Evolutionary conservation across 2,797 vertebrate genomes (phyloP).

Genomic region (Chromis chromis): DNA sequence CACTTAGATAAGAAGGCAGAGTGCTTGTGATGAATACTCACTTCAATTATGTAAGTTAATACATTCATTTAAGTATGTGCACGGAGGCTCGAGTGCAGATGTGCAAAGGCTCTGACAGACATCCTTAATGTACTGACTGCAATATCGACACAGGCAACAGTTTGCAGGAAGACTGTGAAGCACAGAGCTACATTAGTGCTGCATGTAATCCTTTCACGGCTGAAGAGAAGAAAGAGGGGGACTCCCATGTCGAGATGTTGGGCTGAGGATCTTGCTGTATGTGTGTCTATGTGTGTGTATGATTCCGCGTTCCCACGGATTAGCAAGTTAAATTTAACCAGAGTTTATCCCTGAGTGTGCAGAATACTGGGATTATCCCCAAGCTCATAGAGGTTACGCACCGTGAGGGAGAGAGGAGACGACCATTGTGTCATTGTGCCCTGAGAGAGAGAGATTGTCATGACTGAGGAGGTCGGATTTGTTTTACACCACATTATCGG

Average conservation of each 20-base stretch:
- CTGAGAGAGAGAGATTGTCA: neutral
- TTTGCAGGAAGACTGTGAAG: conserved; percentile 24
- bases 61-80: conserved; percentile 10
- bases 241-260: conserved; percentile 21
- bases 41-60: conserved; percentile 44
- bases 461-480: conserved; percentile 1
- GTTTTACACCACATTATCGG: conserved; percentile 13
- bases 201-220: conserved; percentile 33
- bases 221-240: conserved; percentile 19
- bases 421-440: conserved; percentile 54
- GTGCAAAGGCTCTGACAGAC: conserved; percentile 10
- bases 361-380: conserved; percentile 83
- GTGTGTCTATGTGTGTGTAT: conserved; percentile 15
- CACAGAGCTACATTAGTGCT: conserved; percentile 23
- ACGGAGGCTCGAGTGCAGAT: conserved; percentile 21
- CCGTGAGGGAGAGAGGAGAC: conserved; percentile 49
- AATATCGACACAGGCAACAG: conserved; percentile 24
- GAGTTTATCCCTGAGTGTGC: conserved; percentile 85
- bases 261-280: neutral
- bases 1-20: conserved; percentile 4
- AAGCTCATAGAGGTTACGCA: conserved; percentile 72
- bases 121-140: conserved; percentile 37
- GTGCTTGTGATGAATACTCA: conserved; percentile 14
- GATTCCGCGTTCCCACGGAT: conserved; percentile 74
- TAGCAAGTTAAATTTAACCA: conserved; percentile 87